Evolutionary conservation across 2,797 vertebrate genomes (phyloP).

Genomic region (Octomys mimax): DNA sequence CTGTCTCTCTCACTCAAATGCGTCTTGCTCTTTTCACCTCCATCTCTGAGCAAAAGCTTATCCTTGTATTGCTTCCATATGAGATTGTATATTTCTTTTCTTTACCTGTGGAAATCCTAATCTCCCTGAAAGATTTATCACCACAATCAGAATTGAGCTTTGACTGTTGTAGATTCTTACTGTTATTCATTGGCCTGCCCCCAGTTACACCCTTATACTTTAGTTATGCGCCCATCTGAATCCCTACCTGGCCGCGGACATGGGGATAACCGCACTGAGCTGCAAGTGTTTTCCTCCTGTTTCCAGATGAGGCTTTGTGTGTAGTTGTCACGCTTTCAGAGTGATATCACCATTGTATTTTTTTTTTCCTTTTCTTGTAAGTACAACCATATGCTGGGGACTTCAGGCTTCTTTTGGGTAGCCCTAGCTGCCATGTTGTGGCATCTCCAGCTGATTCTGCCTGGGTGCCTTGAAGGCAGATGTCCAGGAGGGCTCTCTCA

Average conservation of each 20-base stretch:
- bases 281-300: neutral
- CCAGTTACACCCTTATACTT: neutral
- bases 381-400: slow-evolving; percentile 32
- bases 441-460: neutral
- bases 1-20: neutral
- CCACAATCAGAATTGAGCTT: neutral
- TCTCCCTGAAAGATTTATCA: neutral
- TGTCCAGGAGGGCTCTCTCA: neutral
- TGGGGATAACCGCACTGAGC: neutral
- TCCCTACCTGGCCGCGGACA: neutral
- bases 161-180: neutral
- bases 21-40: neutral
- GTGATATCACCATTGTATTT: slow-evolving; percentile 18
- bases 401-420: neutral
- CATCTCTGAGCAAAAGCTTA: neutral
- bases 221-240: neutral
- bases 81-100: neutral
- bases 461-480: neutral
- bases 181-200: neutral
- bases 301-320: neutral
- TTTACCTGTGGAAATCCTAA: neutral
- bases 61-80: neutral
- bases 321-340: neutral
- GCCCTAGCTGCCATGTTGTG: neutral
- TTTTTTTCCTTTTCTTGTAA: neutral